Evolutionary conservation across 2,888 invertebrate species (phyloP).

Genomic region (Choreutis nemorana): DNA sequence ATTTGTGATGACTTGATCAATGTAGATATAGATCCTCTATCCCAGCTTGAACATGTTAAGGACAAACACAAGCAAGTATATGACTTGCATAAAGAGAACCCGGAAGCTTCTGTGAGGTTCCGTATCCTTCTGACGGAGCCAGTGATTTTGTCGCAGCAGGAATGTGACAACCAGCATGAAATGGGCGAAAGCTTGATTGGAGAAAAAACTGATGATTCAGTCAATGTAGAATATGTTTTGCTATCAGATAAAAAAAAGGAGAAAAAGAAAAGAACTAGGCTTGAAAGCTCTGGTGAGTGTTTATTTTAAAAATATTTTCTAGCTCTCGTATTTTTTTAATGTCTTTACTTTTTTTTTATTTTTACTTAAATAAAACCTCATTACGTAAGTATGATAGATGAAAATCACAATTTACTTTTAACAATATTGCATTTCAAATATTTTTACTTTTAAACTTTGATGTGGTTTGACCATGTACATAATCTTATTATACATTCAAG

Average conservation of each 20-base stretch:
- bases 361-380: too few species aligned
- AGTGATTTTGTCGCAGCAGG: slow-evolving; percentile 31
- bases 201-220: slow-evolving; percentile 12
- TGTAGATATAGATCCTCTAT: slow-evolving; percentile 24
- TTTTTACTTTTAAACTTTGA: too few species aligned
- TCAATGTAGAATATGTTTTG: slow-evolving; percentile 29
- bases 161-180: slow-evolving; percentile 25
- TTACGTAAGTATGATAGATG: too few species aligned
- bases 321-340: slow-evolving; percentile 11
- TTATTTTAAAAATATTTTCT: slow-evolving; percentile 1
- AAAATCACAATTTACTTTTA: too few species aligned
- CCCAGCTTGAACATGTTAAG: slow-evolving; percentile 33
- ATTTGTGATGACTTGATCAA: slow-evolving; percentile 31
- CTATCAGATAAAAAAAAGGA: slow-evolving; percentile 21
- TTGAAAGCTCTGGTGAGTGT: slow-evolving; percentile 11
- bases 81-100: slow-evolving; percentile 44
- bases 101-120: slow-evolving; percentile 39
- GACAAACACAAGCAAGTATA: slow-evolving; percentile 35
- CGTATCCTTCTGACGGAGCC: slow-evolving; percentile 38
- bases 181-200: slow-evolving; percentile 1
- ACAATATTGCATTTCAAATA: too few species aligned
- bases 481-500: too few species aligned
- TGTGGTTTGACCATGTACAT: too few species aligned
- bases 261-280: slow-evolving; percentile 5
- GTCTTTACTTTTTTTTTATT: too few species aligned